A percentile compares a stretch with the other conserved stretches of the same genome.
Evolutionary conservation across 1,140 invertebrate species (phyloP).

Genomic region (Plodia interpunctella): DNA sequence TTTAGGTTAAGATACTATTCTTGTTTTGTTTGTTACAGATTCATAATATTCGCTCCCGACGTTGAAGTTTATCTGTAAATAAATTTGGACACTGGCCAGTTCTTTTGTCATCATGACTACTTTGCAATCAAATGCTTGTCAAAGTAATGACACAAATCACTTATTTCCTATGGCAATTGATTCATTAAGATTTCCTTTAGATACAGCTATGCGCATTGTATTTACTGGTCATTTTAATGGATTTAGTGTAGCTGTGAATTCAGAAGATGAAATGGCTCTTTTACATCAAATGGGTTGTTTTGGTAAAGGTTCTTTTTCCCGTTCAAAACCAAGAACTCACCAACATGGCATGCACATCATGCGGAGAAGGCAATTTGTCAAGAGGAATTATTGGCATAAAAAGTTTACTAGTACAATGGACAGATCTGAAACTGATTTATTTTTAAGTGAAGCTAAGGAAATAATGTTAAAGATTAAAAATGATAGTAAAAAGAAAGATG

Average conservation of each 20-base stretch:
- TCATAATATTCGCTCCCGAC: slow-evolving; percentile 41
- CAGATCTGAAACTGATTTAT: slow-evolving; percentile 43
- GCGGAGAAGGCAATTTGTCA: slow-evolving; percentile 77
- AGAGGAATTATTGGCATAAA: slow-evolving; percentile 77
- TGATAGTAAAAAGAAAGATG: slow-evolving; percentile 50
- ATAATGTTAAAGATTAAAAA: slow-evolving; percentile 43
- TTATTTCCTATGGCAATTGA: slow-evolving; percentile 46
- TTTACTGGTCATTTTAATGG: slow-evolving; percentile 82
- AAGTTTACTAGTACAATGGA: slow-evolving; percentile 60
- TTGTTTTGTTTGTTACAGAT: slow-evolving; percentile 47
- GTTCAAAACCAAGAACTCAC: slow-evolving; percentile 77
- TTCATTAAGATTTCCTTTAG: slow-evolving; percentile 51
- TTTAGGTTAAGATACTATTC: slow-evolving; percentile 15
- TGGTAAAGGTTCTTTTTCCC: slow-evolving; percentile 83
- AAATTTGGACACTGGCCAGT: slow-evolving; percentile 69
- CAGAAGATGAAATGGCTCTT: slow-evolving; percentile 78
- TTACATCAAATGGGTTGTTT: slow-evolving; percentile 85
- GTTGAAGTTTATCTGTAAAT: slow-evolving; percentile 65
- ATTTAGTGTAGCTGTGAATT: slow-evolving; percentile 79
- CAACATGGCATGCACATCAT: slow-evolving; percentile 70
- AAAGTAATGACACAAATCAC: slow-evolving; percentile 51
- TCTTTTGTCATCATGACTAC: slow-evolving; percentile 61
- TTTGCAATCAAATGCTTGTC: slow-evolving; percentile 56
- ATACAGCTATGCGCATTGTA: slow-evolving; percentile 63
- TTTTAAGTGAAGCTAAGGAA: slow-evolving; percentile 51